phyloP scores from a whole-genome alignment of 2,113 vertebrate species.

The Henicopernis longicauda region DNA sequence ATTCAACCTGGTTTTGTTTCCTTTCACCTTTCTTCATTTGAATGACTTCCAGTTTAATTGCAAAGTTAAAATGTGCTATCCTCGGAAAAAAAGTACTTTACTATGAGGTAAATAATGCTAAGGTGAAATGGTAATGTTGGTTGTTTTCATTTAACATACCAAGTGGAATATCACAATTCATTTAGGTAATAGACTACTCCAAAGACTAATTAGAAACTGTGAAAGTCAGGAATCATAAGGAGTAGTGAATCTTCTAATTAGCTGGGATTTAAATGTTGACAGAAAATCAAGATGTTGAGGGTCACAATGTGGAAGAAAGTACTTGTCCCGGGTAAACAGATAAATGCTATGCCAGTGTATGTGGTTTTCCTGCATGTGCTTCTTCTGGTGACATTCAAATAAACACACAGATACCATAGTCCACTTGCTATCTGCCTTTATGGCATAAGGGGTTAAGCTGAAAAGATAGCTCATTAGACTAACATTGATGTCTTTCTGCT shows the following conservation, averaged over 20 bases:
- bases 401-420: neutral
- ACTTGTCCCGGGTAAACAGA: neutral
- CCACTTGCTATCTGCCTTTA: neutral
- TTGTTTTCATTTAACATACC: neutral
- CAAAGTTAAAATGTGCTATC: neutral
- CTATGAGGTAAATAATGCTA: neutral
- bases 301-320: neutral
- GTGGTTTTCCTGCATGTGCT: neutral
- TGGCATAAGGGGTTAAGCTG: neutral
- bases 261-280: neutral
- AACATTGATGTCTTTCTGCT: neutral
- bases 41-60: neutral
- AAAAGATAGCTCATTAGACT: neutral
- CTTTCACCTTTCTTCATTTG: neutral
- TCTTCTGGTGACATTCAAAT: neutral
- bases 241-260: slow-evolving; percentile 17
- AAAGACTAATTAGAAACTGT: slow-evolving; percentile 4
- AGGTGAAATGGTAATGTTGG: neutral
- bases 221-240: slow-evolving; percentile 10
- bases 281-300: slow-evolving; percentile 26
- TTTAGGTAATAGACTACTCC: neutral
- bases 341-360: neutral
- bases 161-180: neutral
- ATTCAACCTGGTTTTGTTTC: neutral
- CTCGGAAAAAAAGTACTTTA: neutral